These are phyloP conservation scores for Equus przewalskii DNA, from an alignment of 2,113 vertebrate species.

Conservation along the genomic window DNA sequence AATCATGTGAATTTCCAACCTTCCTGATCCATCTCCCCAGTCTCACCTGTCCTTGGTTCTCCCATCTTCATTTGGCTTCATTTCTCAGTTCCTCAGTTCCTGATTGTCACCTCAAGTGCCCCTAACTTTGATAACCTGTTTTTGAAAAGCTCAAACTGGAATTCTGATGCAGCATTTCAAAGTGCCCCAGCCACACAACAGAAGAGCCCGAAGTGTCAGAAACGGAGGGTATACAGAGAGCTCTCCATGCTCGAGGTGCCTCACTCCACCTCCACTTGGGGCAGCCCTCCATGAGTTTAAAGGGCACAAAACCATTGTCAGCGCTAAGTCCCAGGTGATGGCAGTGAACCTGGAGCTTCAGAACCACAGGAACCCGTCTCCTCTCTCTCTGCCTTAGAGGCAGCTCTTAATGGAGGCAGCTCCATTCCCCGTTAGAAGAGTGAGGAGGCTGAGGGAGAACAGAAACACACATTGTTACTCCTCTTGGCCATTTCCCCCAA, in stretches of 20 bases:
- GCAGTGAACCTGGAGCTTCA: neutral
- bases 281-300: neutral
- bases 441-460: neutral
- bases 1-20: rapidly evolving
- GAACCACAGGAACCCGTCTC: neutral
- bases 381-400: neutral
- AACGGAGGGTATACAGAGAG: neutral
- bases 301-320: neutral
- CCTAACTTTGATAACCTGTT: neutral
- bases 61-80: neutral
- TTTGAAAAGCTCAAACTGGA: neutral
- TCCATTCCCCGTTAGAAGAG: neutral
- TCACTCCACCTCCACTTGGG: too few relatives aligned
- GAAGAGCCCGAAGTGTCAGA: neutral
- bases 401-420: too few relatives aligned
- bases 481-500: neutral
- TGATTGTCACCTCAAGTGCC: neutral
- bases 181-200: too few relatives aligned
- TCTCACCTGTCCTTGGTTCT: neutral
- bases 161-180: neutral
- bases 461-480: neutral
- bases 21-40: neutral
- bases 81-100: neutral
- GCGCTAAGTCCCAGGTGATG: neutral
- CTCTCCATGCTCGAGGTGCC: too few relatives aligned